Conservation (phyloP, 2,113 vertebrate genomes). For the Orcinus orca region DNA sequence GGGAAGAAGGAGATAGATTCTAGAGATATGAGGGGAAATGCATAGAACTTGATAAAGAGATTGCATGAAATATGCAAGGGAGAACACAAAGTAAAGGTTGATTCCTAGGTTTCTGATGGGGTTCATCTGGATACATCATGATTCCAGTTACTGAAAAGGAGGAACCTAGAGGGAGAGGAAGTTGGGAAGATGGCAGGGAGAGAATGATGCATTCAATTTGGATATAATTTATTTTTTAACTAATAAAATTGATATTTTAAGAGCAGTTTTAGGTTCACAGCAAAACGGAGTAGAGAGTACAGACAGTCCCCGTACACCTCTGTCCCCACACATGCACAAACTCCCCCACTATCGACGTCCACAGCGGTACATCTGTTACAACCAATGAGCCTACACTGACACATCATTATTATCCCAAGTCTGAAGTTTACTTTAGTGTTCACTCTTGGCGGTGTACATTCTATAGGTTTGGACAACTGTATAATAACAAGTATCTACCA, state of each 20-base stretch:
- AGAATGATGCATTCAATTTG: neutral
- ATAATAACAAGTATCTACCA: neutral
- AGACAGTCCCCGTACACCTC: neutral
- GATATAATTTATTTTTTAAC: neutral
- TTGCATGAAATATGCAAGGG: neutral
- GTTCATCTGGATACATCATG: neutral
- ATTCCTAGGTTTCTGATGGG: neutral
- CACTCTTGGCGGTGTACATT: neutral
- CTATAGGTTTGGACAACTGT: neutral
- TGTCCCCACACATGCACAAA: neutral
- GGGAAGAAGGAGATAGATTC: neutral
- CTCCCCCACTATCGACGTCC: neutral
- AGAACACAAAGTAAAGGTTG: neutral
- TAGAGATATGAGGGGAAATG: neutral
- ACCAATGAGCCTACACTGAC: neutral
- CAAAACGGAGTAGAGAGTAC: neutral
- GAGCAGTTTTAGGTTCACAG: neutral
- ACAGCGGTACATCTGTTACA: neutral
- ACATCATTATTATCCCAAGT: neutral
- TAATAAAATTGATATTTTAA: slow-evolving; percentile 4
- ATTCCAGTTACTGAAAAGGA: neutral
- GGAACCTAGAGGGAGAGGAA: neutral
- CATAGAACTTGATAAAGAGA: neutral
- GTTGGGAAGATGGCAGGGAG: neutral
- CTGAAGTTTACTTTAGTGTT: neutral